Evolutionary conservation across 1,140 invertebrate species (phyloP).

Genomic region (Panagrolaimus sp.): DNA sequence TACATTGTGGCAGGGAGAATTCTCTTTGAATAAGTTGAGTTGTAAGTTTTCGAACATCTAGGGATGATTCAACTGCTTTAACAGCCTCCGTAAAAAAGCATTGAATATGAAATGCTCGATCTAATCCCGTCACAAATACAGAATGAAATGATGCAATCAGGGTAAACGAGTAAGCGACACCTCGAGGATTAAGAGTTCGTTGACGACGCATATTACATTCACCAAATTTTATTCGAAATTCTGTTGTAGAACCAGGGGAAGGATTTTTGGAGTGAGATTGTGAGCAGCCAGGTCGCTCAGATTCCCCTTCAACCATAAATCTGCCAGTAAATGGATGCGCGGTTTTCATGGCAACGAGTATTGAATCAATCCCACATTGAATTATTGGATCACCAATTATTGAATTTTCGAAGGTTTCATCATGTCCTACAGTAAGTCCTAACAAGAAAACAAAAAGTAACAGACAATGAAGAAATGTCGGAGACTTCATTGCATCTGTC

Average conservation of each 20-base stretch:
- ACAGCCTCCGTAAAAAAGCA: constrained; percentile 57
- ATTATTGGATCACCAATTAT: constrained; percentile 36
- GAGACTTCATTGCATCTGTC: no score
- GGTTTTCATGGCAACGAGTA: constrained; percentile 33
- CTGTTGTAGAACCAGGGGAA: constrained; percentile 9
- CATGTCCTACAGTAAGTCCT: neutral
- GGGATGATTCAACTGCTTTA: constrained; percentile 45
- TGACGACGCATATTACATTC: constrained; percentile 56
- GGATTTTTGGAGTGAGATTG: neutral
- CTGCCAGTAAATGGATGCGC: constrained; percentile 46
- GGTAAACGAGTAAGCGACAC: constrained; percentile 53
- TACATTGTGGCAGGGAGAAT: constrained; percentile 51
- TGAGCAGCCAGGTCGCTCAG: constrained; percentile 48
- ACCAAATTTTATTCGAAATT: constrained; percentile 50
- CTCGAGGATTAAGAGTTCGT: constrained; percentile 52
- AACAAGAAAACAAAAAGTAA: no score
- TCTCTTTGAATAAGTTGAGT: constrained; percentile 13
- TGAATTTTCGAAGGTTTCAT: neutral
- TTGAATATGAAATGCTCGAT: constrained; percentile 52
- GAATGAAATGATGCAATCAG: constrained; percentile 55
- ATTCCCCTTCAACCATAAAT: constrained; percentile 53
- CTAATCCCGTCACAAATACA: constrained; percentile 52
- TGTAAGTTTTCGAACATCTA: constrained; percentile 49
- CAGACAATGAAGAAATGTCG: no score
- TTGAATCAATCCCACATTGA: constrained; percentile 29